Base-by-base conservation (phyloP, 2,113 vertebrate genomes). In the Cebus imitator region DNA sequence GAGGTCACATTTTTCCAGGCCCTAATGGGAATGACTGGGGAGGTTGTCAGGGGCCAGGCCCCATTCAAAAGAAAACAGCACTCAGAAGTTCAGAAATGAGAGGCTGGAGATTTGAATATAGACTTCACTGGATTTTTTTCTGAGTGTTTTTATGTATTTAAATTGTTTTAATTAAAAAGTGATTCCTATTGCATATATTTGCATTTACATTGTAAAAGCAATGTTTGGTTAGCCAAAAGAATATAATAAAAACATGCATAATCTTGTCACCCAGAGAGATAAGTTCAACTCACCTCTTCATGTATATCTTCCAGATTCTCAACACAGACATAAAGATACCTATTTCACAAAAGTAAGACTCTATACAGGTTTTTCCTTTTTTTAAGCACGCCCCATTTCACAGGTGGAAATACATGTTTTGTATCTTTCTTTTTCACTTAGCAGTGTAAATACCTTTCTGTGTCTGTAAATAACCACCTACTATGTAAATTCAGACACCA, bases 181-280 rank as follows among this genome's bases (percentile, higher is more conserved):
- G 6, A 70, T 68, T 83, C n/a, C 20, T 3, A 11, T 85, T 75
- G n/a, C 58, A 35, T 86, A 5, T 48, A 17, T 85, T 78, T 72
- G 27, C 76, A 94, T 89, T 82, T 79, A 45, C 57, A 68, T 68
- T 81, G 92, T 83, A 87, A 80, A 68, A 93, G 20, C n/a, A 70
- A 30, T 57, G 8, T 55, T 48, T n/a, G 6, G 68, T 66, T 92
- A 43, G 27, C 50, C 32, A 83, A 87, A 86, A 94, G 52, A 85
- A 40, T 25, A 87, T 58, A 27, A 30, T 30, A 10, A 20, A 89
- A 91, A 43, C 50, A 75, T 16, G 43, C n/a, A 82, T 64, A 23
- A 21, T 45, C 58, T 94, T 70, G 27, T 76, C 73, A 30, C 64
- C 17, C 45, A 64, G 27, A 78, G 57, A 95, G 40, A 45, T 52